These are phyloP conservation scores for Anguilla megastoma DNA, from an alignment of 2,797 vertebrate genomes.

Conservation along the genomic window DNA sequence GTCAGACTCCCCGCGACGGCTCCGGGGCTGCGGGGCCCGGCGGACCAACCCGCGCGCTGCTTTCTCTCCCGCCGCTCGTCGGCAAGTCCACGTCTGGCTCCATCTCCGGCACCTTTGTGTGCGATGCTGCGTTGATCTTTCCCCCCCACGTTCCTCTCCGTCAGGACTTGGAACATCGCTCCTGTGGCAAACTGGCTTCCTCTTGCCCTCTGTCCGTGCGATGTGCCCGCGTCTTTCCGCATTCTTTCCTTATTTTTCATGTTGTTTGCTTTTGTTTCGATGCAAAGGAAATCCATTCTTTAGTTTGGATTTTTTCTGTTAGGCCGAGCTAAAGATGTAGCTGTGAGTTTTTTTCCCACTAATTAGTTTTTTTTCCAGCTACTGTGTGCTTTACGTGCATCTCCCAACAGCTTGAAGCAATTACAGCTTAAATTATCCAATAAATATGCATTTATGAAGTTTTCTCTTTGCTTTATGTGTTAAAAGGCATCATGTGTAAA, in stretches of 20 bases:
- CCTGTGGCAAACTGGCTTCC: slow-evolving; percentile 55
- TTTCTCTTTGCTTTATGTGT: slow-evolving; percentile 23
- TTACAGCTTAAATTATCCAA: slow-evolving; percentile 74
- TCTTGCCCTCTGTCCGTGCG: slow-evolving; percentile 36
- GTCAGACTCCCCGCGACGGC: neutral
- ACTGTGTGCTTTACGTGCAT: slow-evolving; percentile 68
- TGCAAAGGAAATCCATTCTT: slow-evolving; percentile 28
- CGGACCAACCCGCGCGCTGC: slow-evolving; percentile 59
- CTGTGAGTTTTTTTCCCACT: slow-evolving; percentile 48
- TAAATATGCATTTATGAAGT: slow-evolving; percentile 68
- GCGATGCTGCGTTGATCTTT: slow-evolving; percentile 61
- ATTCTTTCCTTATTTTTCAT: slow-evolving; percentile 6
- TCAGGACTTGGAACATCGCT: slow-evolving; percentile 62
- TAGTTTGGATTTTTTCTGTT: slow-evolving; percentile 40
- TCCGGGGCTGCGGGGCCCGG: slow-evolving; percentile 5
- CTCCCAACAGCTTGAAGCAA: slow-evolving; percentile 70
- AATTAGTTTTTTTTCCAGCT: slow-evolving; percentile 53
- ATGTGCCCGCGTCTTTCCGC: slow-evolving; percentile 25
- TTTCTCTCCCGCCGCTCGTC: slow-evolving; percentile 55
- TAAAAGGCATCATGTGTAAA: slow-evolving; percentile 24
- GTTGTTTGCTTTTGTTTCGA: slow-evolving; percentile 49
- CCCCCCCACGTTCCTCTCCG: slow-evolving; percentile 64
- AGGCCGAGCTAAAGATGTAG: slow-evolving; percentile 30
- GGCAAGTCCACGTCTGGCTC: slow-evolving; percentile 71
- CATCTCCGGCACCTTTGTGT: slow-evolving; percentile 19